Conservation (phyloP, 2,797 vertebrate species). For the Falco cherrug region DNA sequence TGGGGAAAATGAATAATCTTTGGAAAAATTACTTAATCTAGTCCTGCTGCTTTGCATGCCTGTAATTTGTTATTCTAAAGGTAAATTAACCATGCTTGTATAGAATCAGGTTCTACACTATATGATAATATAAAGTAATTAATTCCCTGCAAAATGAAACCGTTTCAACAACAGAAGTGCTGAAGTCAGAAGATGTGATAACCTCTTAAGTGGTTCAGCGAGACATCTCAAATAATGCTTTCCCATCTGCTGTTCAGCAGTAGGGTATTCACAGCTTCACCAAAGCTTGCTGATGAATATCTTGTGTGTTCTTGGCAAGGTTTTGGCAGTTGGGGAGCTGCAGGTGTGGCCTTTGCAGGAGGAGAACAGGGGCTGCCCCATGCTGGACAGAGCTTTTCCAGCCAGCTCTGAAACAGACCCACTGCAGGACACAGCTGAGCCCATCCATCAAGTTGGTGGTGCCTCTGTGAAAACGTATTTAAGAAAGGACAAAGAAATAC, state of each 20-base stretch:
- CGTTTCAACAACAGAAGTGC: background rate
- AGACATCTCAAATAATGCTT: background rate
- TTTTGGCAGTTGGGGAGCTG: background rate
- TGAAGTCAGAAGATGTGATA: background rate
- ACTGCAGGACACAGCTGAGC: background rate
- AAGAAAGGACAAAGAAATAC: background rate
- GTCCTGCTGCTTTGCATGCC: background rate
- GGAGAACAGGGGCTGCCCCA: background rate
- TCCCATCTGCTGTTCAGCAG: background rate
- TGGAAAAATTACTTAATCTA: background rate
- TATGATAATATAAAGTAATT: background rate
- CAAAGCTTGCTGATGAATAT: background rate
- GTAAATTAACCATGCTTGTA: background rate
- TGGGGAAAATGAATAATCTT: background rate
- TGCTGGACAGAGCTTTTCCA: background rate
- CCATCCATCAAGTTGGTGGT: too few relatives aligned
- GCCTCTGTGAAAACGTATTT: background rate
- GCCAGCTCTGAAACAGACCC: too few relatives aligned
- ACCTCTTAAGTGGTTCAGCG: background rate
- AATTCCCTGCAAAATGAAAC: background rate
- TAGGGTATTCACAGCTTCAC: background rate
- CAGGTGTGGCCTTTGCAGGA: background rate
- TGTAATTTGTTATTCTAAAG: background rate
- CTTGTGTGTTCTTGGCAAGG: background rate
- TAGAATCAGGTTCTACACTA: background rate